phyloP scores from a whole-genome alignment of 2,797 vertebrate genomes.

The Coregonus sp. region DNA sequence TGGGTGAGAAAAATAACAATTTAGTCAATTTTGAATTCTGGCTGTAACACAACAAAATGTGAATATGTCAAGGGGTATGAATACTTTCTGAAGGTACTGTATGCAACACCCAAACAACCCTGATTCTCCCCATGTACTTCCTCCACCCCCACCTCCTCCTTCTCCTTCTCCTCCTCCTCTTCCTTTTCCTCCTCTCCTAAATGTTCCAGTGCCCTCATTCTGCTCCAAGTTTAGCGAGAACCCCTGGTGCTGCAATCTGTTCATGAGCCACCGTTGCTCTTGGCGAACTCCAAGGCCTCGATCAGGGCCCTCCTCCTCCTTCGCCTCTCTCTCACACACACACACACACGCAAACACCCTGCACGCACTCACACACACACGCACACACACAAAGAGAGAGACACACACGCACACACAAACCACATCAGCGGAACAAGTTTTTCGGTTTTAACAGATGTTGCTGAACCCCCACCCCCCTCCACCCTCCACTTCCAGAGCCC shows the following conservation, averaged over 20 bases:
- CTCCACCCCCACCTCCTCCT: neutral
- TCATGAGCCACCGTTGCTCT: neutral
- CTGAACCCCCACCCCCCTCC: neutral
- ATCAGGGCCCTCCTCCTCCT: neutral
- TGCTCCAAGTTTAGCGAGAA: constrained; percentile 24
- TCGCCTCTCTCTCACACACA: neutral
- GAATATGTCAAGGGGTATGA: neutral
- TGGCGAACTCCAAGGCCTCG: neutral
- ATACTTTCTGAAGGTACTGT: too few species aligned
- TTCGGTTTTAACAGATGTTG: constrained; percentile 20
- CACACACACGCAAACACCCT: neutral
- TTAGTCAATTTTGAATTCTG: too few species aligned
- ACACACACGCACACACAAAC: too few species aligned
- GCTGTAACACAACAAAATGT: too few species aligned
- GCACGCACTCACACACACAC: neutral
- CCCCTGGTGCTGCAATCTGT: constrained; percentile 16
- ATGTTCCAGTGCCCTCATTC: constrained; percentile 15
- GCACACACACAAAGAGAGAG: neutral
- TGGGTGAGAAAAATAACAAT: too few species aligned
- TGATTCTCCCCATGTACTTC: neutral
- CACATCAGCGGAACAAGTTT: constrained; percentile 13
- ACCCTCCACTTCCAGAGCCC: neutral
- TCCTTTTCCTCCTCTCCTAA: neutral
- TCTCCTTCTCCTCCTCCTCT: neutral
- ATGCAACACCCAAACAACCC: constrained; percentile 1